A percentile compares a stretch with the other conserved stretches of the same genome.
Evolutionary conservation across 2,888 invertebrate genomes (phyloP).

Genomic region (Rotaria macrura): DNA sequence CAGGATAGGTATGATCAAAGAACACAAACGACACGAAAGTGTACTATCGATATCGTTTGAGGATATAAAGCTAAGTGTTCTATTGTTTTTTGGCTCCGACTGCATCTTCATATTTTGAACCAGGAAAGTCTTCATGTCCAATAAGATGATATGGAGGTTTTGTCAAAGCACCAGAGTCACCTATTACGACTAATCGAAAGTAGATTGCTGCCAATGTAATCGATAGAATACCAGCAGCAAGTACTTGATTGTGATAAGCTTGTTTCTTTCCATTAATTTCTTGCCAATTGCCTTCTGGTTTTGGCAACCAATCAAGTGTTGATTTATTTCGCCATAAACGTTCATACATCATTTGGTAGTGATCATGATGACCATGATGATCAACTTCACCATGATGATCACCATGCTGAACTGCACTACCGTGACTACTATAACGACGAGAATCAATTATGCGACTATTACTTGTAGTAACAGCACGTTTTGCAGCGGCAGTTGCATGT

Average conservation of each 20-base stretch:
- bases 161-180: neutral
- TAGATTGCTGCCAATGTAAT: neutral
- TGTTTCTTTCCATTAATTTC: neutral
- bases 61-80: no score
- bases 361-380: neutral
- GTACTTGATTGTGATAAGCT: neutral
- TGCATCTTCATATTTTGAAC: neutral
- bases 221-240: neutral
- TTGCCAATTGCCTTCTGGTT: neutral
- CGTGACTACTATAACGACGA: neutral
- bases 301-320: slow-evolving; percentile 4
- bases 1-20: no score
- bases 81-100: neutral
- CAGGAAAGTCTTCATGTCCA: slow-evolving; percentile 9
- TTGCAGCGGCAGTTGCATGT: neutral
- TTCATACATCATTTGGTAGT: neutral
- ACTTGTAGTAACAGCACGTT: neutral
- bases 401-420: neutral
- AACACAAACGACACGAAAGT: no score
- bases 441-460: neutral
- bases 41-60: no score
- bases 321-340: slow-evolving; percentile 1
- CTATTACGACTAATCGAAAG: no score
- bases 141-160: slow-evolving; percentile 1
- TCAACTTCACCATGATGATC: neutral